phyloP scores from a whole-genome alignment of 2,113 vertebrate species.

The Corynorhinus townsendii region DNA sequence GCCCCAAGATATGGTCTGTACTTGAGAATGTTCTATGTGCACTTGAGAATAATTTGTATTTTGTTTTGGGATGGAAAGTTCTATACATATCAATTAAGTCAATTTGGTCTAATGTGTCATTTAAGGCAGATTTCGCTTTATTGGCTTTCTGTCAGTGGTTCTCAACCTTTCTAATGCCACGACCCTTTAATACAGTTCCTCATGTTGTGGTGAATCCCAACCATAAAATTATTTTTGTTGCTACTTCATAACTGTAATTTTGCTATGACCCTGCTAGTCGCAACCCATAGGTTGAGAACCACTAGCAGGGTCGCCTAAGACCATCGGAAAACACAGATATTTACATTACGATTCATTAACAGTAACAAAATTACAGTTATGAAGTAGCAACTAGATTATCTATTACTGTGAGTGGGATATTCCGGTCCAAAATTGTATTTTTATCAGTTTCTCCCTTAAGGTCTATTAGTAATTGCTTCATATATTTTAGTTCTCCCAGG shows the following conservation, averaged over 20 bases:
- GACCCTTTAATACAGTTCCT: too few species aligned
- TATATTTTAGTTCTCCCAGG: background rate
- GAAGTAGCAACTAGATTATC: background rate
- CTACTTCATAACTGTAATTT: too few species aligned
- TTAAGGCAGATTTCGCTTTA: background rate
- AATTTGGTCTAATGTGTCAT: background rate
- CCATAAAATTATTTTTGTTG: too few species aligned
- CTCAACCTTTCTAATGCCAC: too few species aligned
- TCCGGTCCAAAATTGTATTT: background rate
- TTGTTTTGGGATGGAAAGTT: background rate
- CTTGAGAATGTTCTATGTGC: background rate
- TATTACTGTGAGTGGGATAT: background rate
- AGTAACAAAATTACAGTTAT: too few species aligned
- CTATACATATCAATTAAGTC: background rate
- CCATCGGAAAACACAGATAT: too few species aligned
- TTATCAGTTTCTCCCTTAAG: background rate
- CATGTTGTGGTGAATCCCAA: too few species aligned
- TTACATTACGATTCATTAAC: too few species aligned
- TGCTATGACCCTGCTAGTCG: too few species aligned
- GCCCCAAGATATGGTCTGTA: background rate
- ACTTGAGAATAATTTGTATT: background rate
- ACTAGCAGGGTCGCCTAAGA: too few species aligned
- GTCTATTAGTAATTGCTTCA: background rate
- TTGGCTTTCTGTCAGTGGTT: background rate
- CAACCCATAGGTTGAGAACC: too few species aligned